Base-by-base conservation (phyloP, 2,113 vertebrate genomes). In the Natator depressus region DNA sequence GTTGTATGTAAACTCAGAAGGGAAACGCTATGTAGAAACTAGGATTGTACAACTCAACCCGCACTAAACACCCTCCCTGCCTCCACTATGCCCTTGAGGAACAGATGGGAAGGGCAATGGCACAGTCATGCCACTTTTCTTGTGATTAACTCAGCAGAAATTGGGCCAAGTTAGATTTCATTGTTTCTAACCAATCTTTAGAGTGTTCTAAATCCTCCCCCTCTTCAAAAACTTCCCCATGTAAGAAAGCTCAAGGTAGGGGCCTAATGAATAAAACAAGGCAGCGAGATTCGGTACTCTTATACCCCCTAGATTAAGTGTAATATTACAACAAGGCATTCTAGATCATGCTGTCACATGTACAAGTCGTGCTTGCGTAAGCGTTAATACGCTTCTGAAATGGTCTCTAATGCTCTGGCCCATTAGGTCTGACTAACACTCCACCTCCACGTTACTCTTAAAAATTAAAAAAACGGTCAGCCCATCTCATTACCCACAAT, bases 331-430 rank as follows among this genome's bases (percentile, higher is more conserved):
- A n/a, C 1, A 42, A 54, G 20, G 25, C 29, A 75, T 80, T 31
- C 29, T 75, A 88, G 85, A 50, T 3, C 25, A 53, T 50, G 90
- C 62, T 53, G 42, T 75, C 94, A 85, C 69, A 49, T 0, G 1
- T 38, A n/a, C 38, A 65, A 25, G 19, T 10, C 16, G 16, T 88
- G 76, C 95, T 96, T 97, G 96, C 89, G 82, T 96, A 97, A 97
- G 91, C 90, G 95, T 94, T 96, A 96, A 97, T 96, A 97, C 90
- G 96, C 96, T 97, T 96, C 96, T 97, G 94, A 97, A 97, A 97
- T 95, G 92, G 94, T 51, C 79, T 93, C 90, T 95, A 96, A 95
- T 95, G 65, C 93, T 93, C 90, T 75, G 90, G 93, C 55, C 91
- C 92, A 96, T 95, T 93, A 93, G 94, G 78, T 75, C 76, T 55